Evolutionary conservation across 1,140 invertebrate species (phyloP), one percentile per base, ranked within the genome.

Genomic region (Aphelinus atriplicis): DNA sequence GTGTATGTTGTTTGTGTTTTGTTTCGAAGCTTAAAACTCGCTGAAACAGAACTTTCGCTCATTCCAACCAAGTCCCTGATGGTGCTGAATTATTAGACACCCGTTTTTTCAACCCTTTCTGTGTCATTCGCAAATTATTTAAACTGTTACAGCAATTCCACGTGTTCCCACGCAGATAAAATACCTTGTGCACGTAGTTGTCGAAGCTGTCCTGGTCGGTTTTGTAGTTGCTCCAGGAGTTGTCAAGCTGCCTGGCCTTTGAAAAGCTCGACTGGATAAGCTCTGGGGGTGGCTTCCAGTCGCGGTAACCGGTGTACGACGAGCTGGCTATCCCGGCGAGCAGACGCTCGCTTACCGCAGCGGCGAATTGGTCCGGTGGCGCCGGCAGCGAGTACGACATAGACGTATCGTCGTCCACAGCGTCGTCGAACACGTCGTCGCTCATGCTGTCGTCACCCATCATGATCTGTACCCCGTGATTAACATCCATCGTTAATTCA

Each of bases 361-460:
- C 4, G 7, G 0, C 7, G 5, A 1, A 51, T 3, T n/a, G 47
- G 2, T 45, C 50, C 42, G 73, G 47, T 78, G 74, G 70, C 50
- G 81, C 73, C 3, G 69, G 72, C 71, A 3, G 73, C 65, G 58
- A 69, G 45, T 50, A 71, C 74, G 63, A 66, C 68, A 42, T 73
- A 56, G 64, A 77, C 45, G 55, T 71, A 56, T 53, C 74, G 53
- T 80, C 80, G 5, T 79, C 80, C n/a, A 58, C 78, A 3, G 42
- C 0, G 68, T 94, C 92, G 81, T 94, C 93, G 79, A 95, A 95
- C 9, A 95, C 94, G 82, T 95, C 94, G 82, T 95, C 94, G 80
- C 92, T 93, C 90, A 94, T 93, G 78, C 91, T 93, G 84, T 93
- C 92, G 46, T 90, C 89, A 4, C 81, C 84, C 26, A 79, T 82